Conservation (phyloP, 2,797 vertebrate species). For the Epinephelus malabaricus region DNA sequence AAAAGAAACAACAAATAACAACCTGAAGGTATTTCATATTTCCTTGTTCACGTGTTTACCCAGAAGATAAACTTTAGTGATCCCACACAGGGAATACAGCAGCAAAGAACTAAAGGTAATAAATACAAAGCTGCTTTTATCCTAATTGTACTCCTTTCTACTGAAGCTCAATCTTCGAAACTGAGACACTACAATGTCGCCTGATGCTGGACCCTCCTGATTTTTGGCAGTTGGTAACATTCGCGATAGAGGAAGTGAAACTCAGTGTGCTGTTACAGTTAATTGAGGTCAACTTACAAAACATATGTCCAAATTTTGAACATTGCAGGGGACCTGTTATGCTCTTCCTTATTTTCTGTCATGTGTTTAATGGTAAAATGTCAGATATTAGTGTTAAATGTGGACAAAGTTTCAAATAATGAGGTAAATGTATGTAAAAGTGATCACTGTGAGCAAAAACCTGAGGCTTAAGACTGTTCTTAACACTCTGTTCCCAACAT, state of each 20-base stretch:
- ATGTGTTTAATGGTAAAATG: too few species aligned
- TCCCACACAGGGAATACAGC: not conserved
- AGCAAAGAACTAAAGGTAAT: not conserved
- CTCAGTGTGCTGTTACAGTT: not conserved
- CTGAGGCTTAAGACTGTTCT: too few species aligned
- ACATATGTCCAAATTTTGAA: not conserved
- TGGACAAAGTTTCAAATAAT: too few species aligned
- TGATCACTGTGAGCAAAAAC: too few species aligned
- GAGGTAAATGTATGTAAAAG: too few species aligned
- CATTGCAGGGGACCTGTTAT: too few species aligned
- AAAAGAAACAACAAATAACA: slow-evolving; percentile 7
- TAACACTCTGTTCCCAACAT: too few species aligned
- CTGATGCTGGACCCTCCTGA: not conserved
- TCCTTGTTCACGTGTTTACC: not conserved
- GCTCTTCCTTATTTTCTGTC: too few species aligned
- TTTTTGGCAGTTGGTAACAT: not conserved
- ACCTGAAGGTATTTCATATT: slow-evolving; percentile 1
- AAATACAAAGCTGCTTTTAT: not conserved
- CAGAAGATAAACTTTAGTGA: not conserved
- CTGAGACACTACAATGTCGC: accelerated
- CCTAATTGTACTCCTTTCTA: not conserved
- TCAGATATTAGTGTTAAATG: too few species aligned
- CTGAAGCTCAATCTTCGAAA: not conserved
- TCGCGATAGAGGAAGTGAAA: slow-evolving; percentile 18
- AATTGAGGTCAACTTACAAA: not conserved